Evolutionary conservation across 1,140 invertebrate genomes (phyloP).

Genomic region (Melanaphis sacchari): DNA sequence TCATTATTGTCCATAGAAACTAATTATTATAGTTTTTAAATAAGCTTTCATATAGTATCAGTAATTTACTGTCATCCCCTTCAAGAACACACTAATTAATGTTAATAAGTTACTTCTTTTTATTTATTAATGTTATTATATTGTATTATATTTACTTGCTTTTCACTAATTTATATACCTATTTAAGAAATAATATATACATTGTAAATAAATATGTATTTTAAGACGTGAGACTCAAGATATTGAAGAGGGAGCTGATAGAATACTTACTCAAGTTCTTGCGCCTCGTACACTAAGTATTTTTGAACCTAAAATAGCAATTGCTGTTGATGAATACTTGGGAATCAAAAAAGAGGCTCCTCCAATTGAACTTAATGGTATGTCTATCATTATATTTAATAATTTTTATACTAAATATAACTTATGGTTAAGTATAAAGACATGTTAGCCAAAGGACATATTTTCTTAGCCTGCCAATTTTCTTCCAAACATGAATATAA

Average conservation of each 20-base stretch:
- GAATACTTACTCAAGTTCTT: constrained; percentile 42
- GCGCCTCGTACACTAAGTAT: neutral
- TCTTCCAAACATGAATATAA: neutral
- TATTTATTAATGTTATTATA: neutral
- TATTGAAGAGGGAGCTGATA: constrained; percentile 47
- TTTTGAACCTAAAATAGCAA: constrained; percentile 44
- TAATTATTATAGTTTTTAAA: no score
- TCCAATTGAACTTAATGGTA: constrained; percentile 42
- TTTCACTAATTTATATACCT: neutral
- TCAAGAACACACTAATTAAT: neutral
- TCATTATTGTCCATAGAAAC: no score
- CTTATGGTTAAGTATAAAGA: neutral
- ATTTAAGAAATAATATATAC: neutral
- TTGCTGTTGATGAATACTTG: constrained; percentile 29
- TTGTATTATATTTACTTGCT: neutral
- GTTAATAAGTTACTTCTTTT: neutral
- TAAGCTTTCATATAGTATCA: no score
- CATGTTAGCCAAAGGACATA: neutral
- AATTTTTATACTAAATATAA: neutral
- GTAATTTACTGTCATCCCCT: no score
- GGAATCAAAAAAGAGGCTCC: constrained; percentile 24
- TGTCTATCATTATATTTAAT: neutral
- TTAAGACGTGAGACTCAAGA: constrained; percentile 28
- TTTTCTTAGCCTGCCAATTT: neutral
- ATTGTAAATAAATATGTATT: neutral